Evolutionary conservation across 2,888 invertebrate genomes (phyloP).

Genomic region (Phyto melanocephala): DNA sequence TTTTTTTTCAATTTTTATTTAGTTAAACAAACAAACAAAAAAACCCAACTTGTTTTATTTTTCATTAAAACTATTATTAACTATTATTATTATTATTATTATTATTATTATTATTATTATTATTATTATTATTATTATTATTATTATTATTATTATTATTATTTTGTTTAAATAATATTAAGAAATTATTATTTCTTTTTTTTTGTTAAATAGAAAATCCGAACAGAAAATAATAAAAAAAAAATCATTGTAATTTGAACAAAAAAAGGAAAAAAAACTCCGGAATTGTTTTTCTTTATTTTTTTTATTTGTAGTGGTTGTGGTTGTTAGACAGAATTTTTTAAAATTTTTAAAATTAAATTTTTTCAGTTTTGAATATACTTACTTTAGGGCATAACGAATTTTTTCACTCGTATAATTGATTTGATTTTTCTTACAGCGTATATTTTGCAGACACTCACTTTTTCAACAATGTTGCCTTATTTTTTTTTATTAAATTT

Average conservation of each 20-base stretch:
- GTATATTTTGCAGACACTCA: too few relatives aligned
- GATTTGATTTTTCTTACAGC: too few relatives aligned
- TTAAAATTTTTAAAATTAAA: too few relatives aligned
- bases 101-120: conserved; percentile 33
- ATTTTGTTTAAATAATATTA: conserved; percentile 61
- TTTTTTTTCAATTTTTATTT: conserved; percentile 48
- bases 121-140: conserved; percentile 45
- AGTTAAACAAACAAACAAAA: conserved; percentile 7
- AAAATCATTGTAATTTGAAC: conserved; percentile 60
- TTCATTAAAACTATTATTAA: conserved; percentile 44
- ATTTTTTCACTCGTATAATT: too few relatives aligned
- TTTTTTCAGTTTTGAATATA: too few relatives aligned
- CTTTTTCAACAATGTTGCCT: too few relatives aligned
- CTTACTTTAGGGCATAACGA: too few relatives aligned
- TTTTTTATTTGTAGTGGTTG: too few relatives aligned
- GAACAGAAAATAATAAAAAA: conserved; percentile 60
- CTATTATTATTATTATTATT: conserved; percentile 49
- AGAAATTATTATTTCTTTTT: conserved; percentile 56
- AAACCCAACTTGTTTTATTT: conserved; percentile 19
- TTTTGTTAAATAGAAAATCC: conserved; percentile 58
- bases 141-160: conserved; percentile 45
- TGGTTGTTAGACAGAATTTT: too few relatives aligned
- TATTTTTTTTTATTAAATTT: too few relatives aligned
- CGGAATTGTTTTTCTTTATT: conserved; percentile 25
- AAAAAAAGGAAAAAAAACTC: conserved; percentile 53